phyloP scores from a whole-genome alignment of 2,888 invertebrate genomes.

The Smittia aterrima region DNA sequence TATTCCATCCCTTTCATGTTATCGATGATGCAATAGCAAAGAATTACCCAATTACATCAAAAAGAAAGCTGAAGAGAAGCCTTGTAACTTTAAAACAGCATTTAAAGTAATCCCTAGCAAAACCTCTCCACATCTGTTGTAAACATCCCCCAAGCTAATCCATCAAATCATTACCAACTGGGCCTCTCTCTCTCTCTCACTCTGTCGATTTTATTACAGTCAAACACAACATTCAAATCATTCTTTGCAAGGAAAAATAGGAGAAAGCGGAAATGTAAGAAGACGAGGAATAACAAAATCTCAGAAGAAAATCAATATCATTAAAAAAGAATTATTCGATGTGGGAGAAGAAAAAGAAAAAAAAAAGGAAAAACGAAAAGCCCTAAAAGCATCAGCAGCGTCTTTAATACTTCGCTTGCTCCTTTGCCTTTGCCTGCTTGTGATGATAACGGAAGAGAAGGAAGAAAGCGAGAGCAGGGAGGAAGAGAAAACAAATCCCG shows the following conservation, averaged over 20 bases:
- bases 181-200: too few species aligned
- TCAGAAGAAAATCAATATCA: slow-evolving; percentile 41
- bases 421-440: not conserved
- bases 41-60: too few species aligned
- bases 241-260: not conserved
- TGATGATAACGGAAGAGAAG: slow-evolving; percentile 3
- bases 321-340: slow-evolving; percentile 39
- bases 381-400: slow-evolving; percentile 1
- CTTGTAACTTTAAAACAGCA: not conserved
- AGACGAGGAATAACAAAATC: slow-evolving; percentile 33
- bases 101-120: not conserved
- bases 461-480: not conserved
- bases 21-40: too few species aligned
- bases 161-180: slow-evolving; percentile 14
- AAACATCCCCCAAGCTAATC: slow-evolving; percentile 9
- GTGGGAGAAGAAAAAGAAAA: not conserved
- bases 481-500: not conserved
- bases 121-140: not conserved
- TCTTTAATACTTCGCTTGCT: not conserved
- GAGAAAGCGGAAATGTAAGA: slow-evolving; percentile 6
- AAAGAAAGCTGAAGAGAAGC: too few species aligned
- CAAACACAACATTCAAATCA: not conserved
- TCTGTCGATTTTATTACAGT: not conserved
- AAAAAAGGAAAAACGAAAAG: slow-evolving; percentile 7
- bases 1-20: too few species aligned